Percentiles rank a stretch among this genome's conserved stretches.
Conservation (phyloP, 2,113 vertebrate species). For the Chionis minor region DNA sequence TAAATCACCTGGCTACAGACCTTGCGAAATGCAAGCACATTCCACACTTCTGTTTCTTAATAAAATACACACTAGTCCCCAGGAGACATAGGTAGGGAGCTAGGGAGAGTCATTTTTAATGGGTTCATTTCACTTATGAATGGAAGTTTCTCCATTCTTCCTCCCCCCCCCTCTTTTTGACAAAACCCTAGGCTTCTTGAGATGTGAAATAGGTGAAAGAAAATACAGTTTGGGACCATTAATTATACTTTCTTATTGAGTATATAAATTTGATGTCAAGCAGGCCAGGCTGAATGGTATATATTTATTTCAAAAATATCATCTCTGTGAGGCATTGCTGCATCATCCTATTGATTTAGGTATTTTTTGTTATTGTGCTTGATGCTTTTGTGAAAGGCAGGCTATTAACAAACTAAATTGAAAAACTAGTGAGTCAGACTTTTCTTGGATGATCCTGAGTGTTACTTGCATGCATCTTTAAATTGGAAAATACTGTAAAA, state of each 20-base stretch:
- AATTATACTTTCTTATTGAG: constrained; percentile 81
- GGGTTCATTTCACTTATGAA: constrained; percentile 61
- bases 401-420: constrained; percentile 83
- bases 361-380: constrained; percentile 78
- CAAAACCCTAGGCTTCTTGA: constrained; percentile 61
- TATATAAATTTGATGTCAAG: constrained; percentile 81
- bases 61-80: constrained; percentile 26
- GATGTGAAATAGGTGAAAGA: constrained; percentile 73
- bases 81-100: constrained; percentile 9
- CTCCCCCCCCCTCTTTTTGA: background rate
- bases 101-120: constrained; percentile 37
- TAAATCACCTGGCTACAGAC: background rate
- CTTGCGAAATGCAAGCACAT: background rate
- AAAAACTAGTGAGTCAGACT: constrained; percentile 79
- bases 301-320: constrained; percentile 82
- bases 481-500: constrained; percentile 75
- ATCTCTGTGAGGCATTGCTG: constrained; percentile 74
- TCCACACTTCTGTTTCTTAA: constrained; percentile 35
- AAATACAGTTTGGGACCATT: constrained; percentile 74
- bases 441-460: constrained; percentile 63
- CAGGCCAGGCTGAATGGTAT: constrained; percentile 69
- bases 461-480: constrained; percentile 53
- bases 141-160: constrained; percentile 39
- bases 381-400: constrained; percentile 81
- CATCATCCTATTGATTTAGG: constrained; percentile 81